Conservation (phyloP, 64 coral and sea anemone species). For the Stylophora pistillata region DNA sequence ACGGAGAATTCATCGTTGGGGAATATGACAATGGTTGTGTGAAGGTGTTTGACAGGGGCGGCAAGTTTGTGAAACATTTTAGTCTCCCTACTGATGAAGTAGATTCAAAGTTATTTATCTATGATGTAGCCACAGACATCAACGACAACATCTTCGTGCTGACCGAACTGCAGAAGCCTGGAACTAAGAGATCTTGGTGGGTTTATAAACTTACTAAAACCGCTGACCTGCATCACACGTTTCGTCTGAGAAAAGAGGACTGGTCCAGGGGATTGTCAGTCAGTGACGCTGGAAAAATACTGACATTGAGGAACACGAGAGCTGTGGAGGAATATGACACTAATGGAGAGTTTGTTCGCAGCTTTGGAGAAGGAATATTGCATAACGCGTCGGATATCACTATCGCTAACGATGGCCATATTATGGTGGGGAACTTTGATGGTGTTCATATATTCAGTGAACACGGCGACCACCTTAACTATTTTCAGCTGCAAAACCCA, state of each 20-base stretch:
- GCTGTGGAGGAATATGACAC: too few species aligned
- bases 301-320: neutral
- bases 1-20: conserved; percentile 42
- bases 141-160: conserved; percentile 23
- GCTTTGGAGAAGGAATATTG: conserved; percentile 20
- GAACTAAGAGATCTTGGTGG: neutral
- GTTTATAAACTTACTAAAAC: neutral
- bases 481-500: neutral
- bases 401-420: conserved; percentile 18
- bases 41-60: conserved; percentile 46
- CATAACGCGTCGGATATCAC: neutral
- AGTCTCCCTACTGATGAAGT: neutral
- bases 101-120: neutral
- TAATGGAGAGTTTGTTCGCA: neutral
- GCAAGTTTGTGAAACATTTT: conserved; percentile 1
- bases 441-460: conserved; percentile 46
- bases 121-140: conserved; percentile 14
- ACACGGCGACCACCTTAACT: neutral
- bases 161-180: neutral
- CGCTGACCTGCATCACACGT: neutral
- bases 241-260: neutral
- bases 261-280: too few species aligned
- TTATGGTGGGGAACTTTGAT: neutral
- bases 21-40: neutral
- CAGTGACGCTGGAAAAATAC: too few species aligned